A percentile compares a stretch with the other conserved stretches of the same genome.
Evolutionary conservation across 2,888 invertebrate species (phyloP).

Genomic region (Apomyelois bistriatella): DNA sequence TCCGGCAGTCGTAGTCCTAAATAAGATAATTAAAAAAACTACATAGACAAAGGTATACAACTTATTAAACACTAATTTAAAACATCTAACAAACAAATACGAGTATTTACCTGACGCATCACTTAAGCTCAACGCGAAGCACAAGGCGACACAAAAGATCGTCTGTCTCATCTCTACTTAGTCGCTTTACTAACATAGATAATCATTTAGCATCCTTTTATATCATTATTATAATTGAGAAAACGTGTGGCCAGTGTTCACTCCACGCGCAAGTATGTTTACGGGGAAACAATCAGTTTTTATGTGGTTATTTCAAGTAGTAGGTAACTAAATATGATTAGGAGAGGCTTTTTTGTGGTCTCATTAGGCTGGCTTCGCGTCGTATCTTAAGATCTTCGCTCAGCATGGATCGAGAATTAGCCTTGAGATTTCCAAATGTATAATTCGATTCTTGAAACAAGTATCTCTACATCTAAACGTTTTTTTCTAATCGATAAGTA

Average conservation of each 20-base stretch:
- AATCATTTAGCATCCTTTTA: slow-evolving; percentile 55
- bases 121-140: slow-evolving; percentile 33
- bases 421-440: slow-evolving; percentile 7
- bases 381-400: slow-evolving; percentile 1
- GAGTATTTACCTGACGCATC: slow-evolving; percentile 41
- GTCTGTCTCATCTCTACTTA: slow-evolving; percentile 47
- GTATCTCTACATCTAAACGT: neutral
- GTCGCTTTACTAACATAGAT: slow-evolving; percentile 41
- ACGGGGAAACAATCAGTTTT: slow-evolving; percentile 48
- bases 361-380: slow-evolving; percentile 9
- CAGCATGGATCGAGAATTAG: neutral
- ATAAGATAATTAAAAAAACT: too few species aligned
- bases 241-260: slow-evolving; percentile 44
- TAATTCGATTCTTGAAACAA: slow-evolving; percentile 2
- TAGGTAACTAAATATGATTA: slow-evolving; percentile 12
- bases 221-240: slow-evolving; percentile 50
- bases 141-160: slow-evolving; percentile 34
- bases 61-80: too few species aligned
- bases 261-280: slow-evolving; percentile 40
- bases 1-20: too few species aligned
- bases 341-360: slow-evolving; percentile 13
- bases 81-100: too few species aligned
- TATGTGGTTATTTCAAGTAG: slow-evolving; percentile 11
- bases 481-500: neutral
- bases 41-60: too few species aligned